Evolutionary conservation across 2,113 vertebrate species (phyloP).

Genomic region (Poeciliopsis prolifica): DNA sequence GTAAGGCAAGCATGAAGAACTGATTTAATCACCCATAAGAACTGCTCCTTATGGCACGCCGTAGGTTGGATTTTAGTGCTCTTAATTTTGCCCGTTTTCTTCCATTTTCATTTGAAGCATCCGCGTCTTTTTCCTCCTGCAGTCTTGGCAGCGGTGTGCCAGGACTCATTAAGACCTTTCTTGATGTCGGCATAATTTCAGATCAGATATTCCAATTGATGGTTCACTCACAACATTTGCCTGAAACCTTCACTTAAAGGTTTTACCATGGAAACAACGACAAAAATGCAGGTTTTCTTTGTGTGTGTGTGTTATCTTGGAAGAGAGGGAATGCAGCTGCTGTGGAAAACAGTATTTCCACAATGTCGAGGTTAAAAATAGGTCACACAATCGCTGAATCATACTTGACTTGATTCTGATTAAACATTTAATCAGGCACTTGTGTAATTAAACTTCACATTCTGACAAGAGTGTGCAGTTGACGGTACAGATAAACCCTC

Average conservation of each 20-base stretch:
- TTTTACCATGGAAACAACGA: background rate
- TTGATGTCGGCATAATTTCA: slow-evolving; percentile 10
- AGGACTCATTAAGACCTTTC: slow-evolving; percentile 13
- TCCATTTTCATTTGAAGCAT: slow-evolving; percentile 15
- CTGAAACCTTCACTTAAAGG: background rate
- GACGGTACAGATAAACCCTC: background rate
- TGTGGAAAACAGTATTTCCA: background rate
- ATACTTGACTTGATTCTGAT: slow-evolving; percentile 3
- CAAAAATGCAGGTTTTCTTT: background rate
- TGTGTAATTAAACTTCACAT: background rate
- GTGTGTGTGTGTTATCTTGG: background rate
- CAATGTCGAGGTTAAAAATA: slow-evolving; percentile 6
- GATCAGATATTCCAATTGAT: slow-evolving; percentile 1
- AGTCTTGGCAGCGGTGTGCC: background rate
- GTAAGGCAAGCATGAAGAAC: slow-evolving; percentile 50
- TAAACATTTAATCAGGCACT: slow-evolving; percentile 8
- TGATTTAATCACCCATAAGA: slow-evolving; percentile 61
- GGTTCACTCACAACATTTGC: slow-evolving; percentile 13
- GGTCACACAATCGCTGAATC: slow-evolving; percentile 4
- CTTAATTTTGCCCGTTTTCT: slow-evolving; percentile 26
- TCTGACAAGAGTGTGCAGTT: background rate
- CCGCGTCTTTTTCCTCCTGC: slow-evolving; percentile 1
- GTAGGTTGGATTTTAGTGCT: slow-evolving; percentile 26
- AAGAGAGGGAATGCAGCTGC: background rate
- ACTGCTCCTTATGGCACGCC: slow-evolving; percentile 36